Evolutionary conservation across 2,797 vertebrate species (phyloP).

Genomic region (Nyctibius grandis): DNA sequence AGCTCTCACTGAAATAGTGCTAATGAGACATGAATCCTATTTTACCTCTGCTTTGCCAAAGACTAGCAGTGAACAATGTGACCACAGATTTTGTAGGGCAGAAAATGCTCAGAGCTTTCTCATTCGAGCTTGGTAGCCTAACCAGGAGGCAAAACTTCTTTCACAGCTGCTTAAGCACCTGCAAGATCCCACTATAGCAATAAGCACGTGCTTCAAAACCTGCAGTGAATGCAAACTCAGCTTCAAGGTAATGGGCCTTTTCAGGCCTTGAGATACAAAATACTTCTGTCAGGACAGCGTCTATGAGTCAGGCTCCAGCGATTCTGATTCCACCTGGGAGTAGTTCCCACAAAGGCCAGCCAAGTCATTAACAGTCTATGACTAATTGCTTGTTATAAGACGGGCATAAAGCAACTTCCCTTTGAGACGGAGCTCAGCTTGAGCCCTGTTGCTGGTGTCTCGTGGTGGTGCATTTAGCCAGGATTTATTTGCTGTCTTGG

Average conservation of each 20-base stretch:
- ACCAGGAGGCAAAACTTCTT: not conserved
- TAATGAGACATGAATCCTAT: not conserved
- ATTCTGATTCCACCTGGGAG: conserved; percentile 13
- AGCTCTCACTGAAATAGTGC: not conserved
- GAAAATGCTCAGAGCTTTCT: not conserved
- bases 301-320: not conserved
- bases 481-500: not conserved
- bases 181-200: not conserved
- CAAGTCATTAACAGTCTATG: conserved; percentile 26
- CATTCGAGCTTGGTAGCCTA: not conserved
- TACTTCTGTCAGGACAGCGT: not conserved
- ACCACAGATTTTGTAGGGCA: not conserved
- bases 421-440: not conserved
- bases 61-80: not conserved
- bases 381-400: conserved; percentile 28
- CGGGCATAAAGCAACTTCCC: not conserved
- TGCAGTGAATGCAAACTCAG: not conserved
- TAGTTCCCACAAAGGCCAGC: conserved; percentile 21
- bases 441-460: not conserved
- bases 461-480: not conserved
- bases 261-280: not conserved
- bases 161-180: not conserved
- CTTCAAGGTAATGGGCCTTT: not conserved
- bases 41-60: not conserved
- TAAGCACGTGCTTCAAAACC: not conserved